Evolutionary conservation across 1,140 invertebrate genomes (phyloP), one percentile per base, ranked within the genome.

Genomic region (Pachypeltis micranthus): DNA sequence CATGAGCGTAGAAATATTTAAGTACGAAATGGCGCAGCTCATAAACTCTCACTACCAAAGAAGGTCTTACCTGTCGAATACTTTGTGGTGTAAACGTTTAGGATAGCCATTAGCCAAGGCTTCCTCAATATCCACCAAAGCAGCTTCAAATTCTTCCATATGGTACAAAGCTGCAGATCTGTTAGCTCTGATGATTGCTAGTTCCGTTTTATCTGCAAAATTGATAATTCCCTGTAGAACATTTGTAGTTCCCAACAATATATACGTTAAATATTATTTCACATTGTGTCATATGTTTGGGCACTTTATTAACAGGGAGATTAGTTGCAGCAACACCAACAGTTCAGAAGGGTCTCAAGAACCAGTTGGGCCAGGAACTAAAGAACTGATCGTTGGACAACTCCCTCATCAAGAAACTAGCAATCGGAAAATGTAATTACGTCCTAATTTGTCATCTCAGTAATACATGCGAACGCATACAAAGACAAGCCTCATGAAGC

Each of bases 81-180:
- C 73, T 74, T 93, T 94, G 71, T 88, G 87, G 1, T 78, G 73
- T 16, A 91, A 73, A 58, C 88, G 81, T 62, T 80, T 76, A 4
- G 90, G 89, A 73, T 93, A 93, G 10, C 81, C 83, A 34, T 83
- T 72, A 1, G 79, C 72, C 0, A 91, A 69, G 7, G 88, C 84
- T 29, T 83, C 74, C n/a, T 83, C 75, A 26, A 89, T 86, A 70
- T 95, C 91, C 3, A 75, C 70, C 14, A 90, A 69, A 0, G 85
- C 79, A 25, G 81, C 74, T 67, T 85, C 76, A 72, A 83, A 85
- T 61, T 83, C 78, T 58, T 85, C 77, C 70, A 93, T 70, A 71
- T 93, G 89, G 70, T 87, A 91, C 2, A 93, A 77, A 0, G 87
- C 84, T 0, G 92, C 92, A 12, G 92, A 95, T 58, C 93, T 81